Base-by-base conservation (phyloP, 2,888 invertebrate species). In the Matsumyia berberina region DNA sequence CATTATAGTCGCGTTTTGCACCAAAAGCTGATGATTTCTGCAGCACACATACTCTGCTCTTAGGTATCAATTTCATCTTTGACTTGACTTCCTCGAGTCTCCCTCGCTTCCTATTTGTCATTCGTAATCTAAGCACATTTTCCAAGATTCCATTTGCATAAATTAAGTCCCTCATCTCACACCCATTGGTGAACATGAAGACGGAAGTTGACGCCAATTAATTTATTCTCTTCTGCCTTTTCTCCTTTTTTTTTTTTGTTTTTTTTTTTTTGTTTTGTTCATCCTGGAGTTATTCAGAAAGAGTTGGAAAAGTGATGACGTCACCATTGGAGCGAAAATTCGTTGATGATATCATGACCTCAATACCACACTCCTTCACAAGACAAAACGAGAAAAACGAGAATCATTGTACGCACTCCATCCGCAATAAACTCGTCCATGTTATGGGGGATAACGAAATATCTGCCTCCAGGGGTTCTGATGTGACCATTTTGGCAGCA, bases 171-270 rank as follows among this genome's bases (percentile, higher is more conserved):
- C n/a, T 7, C 12, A 15, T 6, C 33, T 19, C 2, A 31, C 7
- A 7, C 29, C 12, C 7, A n/a, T 17, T 49, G 24, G 19, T 7
- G 15, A 33, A 46, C 15, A 37, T 51, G 49, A 58, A 58, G 19
- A 60, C 72, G 33, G 39, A 31, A 74, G 46, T 74, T 66, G 74
- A 64, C 74, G 74, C 74, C 74, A 57, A 74, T 74, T 64, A 74
- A 74, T 74, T 53, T 46, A 73, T 44, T 53, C 49, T 8, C 15
- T 24, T 17, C 12, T 64, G n/a, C n/a, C n/a, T 51, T 15, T 46
- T 46, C 7, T 11, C 12, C 2, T 31, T 37, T 58, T 12, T 6
- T 19, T 49, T 3, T 19, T 37, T 6, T 19, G 37, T 3, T 19
- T 37, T 11, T 8, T 11, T 44, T n/a, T 12, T 39, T 24, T 24